Evolutionary conservation across 1,140 invertebrate genomes (phyloP).

Genomic region (Aphis craccivora): DNA sequence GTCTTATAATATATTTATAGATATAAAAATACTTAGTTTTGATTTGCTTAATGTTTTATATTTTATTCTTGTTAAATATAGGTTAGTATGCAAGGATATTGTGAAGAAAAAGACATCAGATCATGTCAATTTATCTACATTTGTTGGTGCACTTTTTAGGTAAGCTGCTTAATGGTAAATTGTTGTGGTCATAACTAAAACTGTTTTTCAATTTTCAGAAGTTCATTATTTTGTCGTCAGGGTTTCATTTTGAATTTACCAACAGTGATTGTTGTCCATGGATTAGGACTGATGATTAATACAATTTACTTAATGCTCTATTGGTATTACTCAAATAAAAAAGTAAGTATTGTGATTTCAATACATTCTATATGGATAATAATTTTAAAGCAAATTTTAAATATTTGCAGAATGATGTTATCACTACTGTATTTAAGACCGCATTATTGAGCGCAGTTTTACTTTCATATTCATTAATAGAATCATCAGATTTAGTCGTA

Average conservation of each 20-base stretch:
- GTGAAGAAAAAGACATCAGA: constrained; percentile 10
- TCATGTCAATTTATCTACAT: constrained; percentile 1
- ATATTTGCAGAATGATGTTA: background rate
- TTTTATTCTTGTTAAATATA: background rate
- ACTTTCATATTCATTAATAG: constrained; percentile 14
- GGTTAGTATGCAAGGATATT: constrained; percentile 44
- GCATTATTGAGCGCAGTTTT: background rate
- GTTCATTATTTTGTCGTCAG: constrained; percentile 42
- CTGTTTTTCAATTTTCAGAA: background rate
- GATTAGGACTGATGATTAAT: constrained; percentile 22
- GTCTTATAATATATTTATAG: no score
- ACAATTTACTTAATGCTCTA: constrained; percentile 24
- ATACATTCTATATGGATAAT: background rate
- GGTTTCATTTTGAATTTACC: constrained; percentile 36
- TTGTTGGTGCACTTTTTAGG: constrained; percentile 41
- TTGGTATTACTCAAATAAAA: constrained; percentile 41
- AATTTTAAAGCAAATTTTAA: background rate
- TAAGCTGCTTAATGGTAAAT: background rate
- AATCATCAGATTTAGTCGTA: constrained; percentile 26
- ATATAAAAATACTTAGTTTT: background rate
- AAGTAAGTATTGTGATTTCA: background rate
- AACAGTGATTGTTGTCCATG: constrained; percentile 15
- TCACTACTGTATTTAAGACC: background rate
- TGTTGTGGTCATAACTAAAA: background rate
- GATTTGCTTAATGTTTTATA: background rate